Evolutionary conservation across 2,797 vertebrate genomes (phyloP), one percentile per base, ranked within the genome.

Genomic region (Epinephelus malabaricus): DNA sequence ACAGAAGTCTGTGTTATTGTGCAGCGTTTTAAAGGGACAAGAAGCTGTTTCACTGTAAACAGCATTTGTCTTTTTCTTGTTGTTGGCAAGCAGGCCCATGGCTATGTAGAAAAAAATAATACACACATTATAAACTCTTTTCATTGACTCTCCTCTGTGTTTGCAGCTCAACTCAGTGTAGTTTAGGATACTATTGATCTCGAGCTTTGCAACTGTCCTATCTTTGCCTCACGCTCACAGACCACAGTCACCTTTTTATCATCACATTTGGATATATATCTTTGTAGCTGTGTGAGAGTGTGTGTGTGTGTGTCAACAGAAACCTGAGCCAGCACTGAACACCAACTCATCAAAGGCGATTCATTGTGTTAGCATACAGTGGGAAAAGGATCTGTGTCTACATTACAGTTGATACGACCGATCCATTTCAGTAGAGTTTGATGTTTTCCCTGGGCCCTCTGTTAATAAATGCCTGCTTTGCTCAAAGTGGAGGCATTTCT

Each of bases 361-460:
- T 85, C 88, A 83, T 82, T 86, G 75, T 91, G 93, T 93, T 92
- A 85, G 81, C 40, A 76, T 69, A 83, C 69, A 86, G 84, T 54
- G 74, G 85, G 80, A 86, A 85, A 90, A 85, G 67, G 83, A 92
- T 94, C 86, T 83, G 78, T 63, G 83, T 85, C 89, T 85, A 76
- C 82, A 73, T 78, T 87, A 75, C 86, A 73, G 88, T 92, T 90
- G 86, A 95, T 93, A 68, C 34, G 70, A 74, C 78, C 46, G 87
- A 95, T 95, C 92, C 83, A 85, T 95, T 95, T 94, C 92, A 84
- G 74, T 47, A 12, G 71, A 87, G 89, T 92, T 91, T 86, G 80
- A 79, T 85, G 86, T 86, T 93, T 92, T 93, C 89, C 79, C 88
- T 62, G 30, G 71, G 68, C 76, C 55, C 75, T 54, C 80, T 76